phyloP scores from a whole-genome alignment of 2,113 vertebrate genomes.

The Coryphaenoides rupestris region DNA sequence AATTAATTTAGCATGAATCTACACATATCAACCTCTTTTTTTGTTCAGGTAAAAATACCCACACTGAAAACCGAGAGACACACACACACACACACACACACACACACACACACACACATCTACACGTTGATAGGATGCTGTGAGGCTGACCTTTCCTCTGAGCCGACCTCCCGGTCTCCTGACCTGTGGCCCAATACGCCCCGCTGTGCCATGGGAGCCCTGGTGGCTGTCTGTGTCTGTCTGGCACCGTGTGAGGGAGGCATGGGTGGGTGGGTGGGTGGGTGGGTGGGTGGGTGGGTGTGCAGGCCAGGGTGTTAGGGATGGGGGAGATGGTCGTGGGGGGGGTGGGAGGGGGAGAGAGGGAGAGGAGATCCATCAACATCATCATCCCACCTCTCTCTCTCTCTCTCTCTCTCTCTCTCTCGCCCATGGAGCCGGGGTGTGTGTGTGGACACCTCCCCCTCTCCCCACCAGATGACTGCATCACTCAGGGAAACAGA shows the following conservation, averaged over 20 bases:
- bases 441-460: conserved; percentile 31
- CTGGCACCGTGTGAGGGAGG: too few relatives aligned
- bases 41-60: too few relatives aligned
- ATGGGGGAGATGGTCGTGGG: background rate
- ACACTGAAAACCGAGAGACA: too few relatives aligned
- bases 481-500: background rate
- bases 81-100: too few relatives aligned
- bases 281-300: background rate
- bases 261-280: conserved; percentile 6
- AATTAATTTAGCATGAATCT: too few relatives aligned
- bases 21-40: too few relatives aligned
- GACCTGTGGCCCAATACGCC: conserved; percentile 36
- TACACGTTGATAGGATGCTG: too few relatives aligned
- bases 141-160: background rate
- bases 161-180: conserved; percentile 7
- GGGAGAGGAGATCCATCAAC: conserved; percentile 23
- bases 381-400: conserved; percentile 19
- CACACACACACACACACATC: too few relatives aligned
- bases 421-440: conserved; percentile 33
- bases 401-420: conserved; percentile 24
- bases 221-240: conserved; percentile 26
- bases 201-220: conserved; percentile 45
- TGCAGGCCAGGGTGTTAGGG: background rate
- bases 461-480: too few relatives aligned
- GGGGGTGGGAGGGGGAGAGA: background rate